Conservation (phyloP, 2,888 invertebrate species). For the Diloba caeruleocephala region DNA sequence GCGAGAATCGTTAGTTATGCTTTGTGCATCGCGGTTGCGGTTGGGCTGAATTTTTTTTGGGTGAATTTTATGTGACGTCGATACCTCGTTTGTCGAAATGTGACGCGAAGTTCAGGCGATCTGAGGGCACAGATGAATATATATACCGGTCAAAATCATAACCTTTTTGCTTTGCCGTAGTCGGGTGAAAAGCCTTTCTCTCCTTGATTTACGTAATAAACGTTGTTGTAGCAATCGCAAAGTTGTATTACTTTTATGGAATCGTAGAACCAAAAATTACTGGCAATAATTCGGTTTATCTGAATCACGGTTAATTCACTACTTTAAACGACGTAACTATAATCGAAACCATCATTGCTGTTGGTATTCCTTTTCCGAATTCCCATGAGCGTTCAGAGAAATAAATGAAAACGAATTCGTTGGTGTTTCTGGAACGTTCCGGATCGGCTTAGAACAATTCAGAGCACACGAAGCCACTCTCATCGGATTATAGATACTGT, state of each 20-base stretch:
- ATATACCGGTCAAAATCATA: too few relatives aligned
- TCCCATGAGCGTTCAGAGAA: conserved; percentile 17
- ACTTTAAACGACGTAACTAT: conserved; percentile 3
- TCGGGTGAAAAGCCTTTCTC: too few relatives aligned
- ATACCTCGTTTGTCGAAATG: too few relatives aligned
- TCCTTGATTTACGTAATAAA: not conserved
- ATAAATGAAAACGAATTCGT: conserved; percentile 13
- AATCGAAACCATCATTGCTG: conserved; percentile 4
- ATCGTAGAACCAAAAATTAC: conserved; percentile 16
- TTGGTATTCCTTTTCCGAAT: conserved; percentile 18
- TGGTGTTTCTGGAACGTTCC: conserved; percentile 7
- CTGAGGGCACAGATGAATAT: too few relatives aligned
- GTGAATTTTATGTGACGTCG: too few relatives aligned
- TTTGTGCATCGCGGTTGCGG: too few relatives aligned
- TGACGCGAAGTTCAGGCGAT: too few relatives aligned
- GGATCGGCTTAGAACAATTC: conserved; percentile 8
- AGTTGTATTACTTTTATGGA: conserved; percentile 20
- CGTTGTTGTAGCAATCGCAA: conserved; percentile 10
- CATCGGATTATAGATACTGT: conserved; percentile 21
- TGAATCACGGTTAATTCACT: conserved; percentile 6
- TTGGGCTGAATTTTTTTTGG: too few relatives aligned
- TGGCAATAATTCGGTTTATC: conserved; percentile 14
- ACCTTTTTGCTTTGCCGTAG: too few relatives aligned
- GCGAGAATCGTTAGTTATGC: too few relatives aligned
- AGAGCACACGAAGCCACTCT: conserved; percentile 1